Evolutionary conservation across 1,140 invertebrate species (phyloP), one percentile per base, ranked within the genome.

Genomic region (Megalopta genalis): DNA sequence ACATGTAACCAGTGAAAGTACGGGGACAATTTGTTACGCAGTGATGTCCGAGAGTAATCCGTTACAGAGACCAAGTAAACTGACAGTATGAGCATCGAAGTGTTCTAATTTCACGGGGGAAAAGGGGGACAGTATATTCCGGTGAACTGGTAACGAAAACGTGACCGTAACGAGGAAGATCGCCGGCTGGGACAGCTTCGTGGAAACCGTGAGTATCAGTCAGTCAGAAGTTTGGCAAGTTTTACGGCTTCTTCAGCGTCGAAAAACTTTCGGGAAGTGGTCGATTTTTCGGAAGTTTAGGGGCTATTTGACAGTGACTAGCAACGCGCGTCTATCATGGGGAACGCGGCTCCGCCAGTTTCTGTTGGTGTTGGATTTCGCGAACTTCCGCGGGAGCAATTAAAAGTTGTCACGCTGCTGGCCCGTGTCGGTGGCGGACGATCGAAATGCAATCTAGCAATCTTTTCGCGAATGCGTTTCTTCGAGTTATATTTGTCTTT

Each of bases 311-410:
- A 77, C 83, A 67, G 70, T n/a, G 57, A 64, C 37, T 65, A 60
- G 60, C 37, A 76, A 46, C 66, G 37, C 60, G 57, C 60, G 83
- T 73, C 63, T n/a, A 69, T 84, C 82, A 70, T n/a, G 32, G 46
- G 65, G 23, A 59, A 73, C 57, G 65, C 46, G 66, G 60, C n/a
- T n/a, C n/a, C 32, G 67, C 4, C 32, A 66, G 78, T 82, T 78
- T 68, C 66, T 74, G 54, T 72, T 62, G 32, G 80, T 62, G 73
- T 25, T 12, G 63, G 69, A 78, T 82, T 73, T 75, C 74, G n/a
- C 62, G 60, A 71, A 67, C 75, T 67, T 16, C 21, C 57, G 46
- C 70, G 82, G 46, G 60, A 54, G 66, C 69, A 79, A 85, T 85
- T 85, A 81, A 64, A 63, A 76, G 23, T 52, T n/a, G 32, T 42